Conservation (phyloP, 1,140 invertebrate species). For the Samia ricini region DNA sequence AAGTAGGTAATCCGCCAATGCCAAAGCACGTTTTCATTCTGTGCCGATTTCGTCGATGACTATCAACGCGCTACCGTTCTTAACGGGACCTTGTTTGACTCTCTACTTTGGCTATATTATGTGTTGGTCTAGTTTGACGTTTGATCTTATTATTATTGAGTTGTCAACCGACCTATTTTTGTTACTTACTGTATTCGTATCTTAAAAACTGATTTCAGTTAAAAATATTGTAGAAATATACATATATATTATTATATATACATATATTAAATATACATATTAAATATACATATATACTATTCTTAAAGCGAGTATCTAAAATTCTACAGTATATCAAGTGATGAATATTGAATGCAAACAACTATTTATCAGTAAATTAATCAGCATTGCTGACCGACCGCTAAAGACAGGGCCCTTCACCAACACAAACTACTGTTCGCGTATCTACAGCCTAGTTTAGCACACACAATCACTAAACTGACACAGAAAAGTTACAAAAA, state of each 20-base stretch:
- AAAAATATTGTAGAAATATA: too few relatives aligned
- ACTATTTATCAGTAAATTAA: slow-evolving; percentile 62
- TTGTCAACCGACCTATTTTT: slow-evolving; percentile 3
- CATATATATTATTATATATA: too few relatives aligned
- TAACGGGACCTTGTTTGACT: slow-evolving; percentile 22
- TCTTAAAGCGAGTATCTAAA: not conserved
- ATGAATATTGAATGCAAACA: slow-evolving; percentile 47
- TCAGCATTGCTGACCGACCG: slow-evolving; percentile 54
- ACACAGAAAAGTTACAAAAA: slow-evolving; percentile 44
- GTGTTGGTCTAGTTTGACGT: slow-evolving; percentile 10
- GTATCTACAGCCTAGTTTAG: not conserved
- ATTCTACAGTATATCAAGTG: slow-evolving; percentile 15
- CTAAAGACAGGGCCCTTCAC: slow-evolving; percentile 60
- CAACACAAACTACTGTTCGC: slow-evolving; percentile 28
- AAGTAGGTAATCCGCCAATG: slow-evolving; percentile 13
- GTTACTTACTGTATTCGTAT: not conserved
- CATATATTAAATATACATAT: too few relatives aligned
- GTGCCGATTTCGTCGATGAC: slow-evolving; percentile 14
- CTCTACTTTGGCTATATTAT: slow-evolving; percentile 12
- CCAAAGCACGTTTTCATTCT: slow-evolving; percentile 15
- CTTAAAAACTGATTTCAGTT: not conserved
- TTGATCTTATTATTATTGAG: slow-evolving; percentile 13
- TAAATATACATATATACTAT: too few relatives aligned
- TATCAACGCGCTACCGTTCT: slow-evolving; percentile 16
- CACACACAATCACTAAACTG: slow-evolving; percentile 18